These are phyloP conservation scores for Rhynchomys soricoides DNA, from an alignment of 2,113 vertebrate species.

Conservation along the genomic window DNA sequence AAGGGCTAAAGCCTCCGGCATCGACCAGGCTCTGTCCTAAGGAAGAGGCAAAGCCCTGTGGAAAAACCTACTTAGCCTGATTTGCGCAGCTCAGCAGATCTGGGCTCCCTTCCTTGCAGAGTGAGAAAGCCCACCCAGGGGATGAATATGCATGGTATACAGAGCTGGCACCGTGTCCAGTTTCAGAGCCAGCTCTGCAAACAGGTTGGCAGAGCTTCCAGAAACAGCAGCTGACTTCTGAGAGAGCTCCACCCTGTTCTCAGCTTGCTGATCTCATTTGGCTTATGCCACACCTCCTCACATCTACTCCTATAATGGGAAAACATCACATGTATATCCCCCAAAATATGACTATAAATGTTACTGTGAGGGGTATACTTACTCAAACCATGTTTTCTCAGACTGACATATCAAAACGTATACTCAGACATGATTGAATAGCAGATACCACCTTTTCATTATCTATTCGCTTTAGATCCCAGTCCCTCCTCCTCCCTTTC, in stretches of 20 bases:
- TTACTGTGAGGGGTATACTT: neutral
- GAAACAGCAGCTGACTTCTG: neutral
- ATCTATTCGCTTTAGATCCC: too few relatives aligned
- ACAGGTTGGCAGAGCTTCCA: neutral
- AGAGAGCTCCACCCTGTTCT: neutral
- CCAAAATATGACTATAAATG: conserved; percentile 2
- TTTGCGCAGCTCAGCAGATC: conserved; percentile 61
- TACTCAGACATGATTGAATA: neutral
- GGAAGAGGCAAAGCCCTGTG: conserved; percentile 46
- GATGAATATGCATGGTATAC: conserved; percentile 47
- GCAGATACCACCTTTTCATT: neutral
- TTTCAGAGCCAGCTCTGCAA: conserved; percentile 13
- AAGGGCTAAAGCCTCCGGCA: neutral
- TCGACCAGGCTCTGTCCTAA: conserved; percentile 29
- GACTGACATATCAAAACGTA: neutral
- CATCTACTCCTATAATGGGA: neutral
- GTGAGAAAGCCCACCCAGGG: neutral
- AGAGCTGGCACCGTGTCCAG: neutral
- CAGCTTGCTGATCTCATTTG: conserved; percentile 6
- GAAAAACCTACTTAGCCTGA: conserved; percentile 47
- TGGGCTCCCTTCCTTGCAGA: conserved; percentile 45
- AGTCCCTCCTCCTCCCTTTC: too few relatives aligned
- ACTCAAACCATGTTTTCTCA: conserved; percentile 7
- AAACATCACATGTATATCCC: neutral
- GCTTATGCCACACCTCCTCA: neutral